Evolutionary conservation across 1,140 invertebrate species (phyloP).

Genomic region (Drosophila murphyi): DNA sequence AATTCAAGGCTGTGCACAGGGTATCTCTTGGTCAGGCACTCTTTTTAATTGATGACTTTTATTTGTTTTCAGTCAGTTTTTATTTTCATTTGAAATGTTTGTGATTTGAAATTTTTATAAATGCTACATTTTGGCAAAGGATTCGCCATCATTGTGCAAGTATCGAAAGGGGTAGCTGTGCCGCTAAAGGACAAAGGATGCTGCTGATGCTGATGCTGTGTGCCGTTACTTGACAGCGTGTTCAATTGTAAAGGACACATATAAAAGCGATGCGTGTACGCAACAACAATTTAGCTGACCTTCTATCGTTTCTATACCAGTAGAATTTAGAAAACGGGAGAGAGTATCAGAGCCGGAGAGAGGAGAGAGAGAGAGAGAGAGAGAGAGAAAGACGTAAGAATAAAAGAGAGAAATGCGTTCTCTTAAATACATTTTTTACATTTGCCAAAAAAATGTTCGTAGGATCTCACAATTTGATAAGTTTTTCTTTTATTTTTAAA

Average conservation of each 20-base stretch:
- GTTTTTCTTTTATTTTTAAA: not conserved
- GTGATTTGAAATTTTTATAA: conserved; percentile 72
- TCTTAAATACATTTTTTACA: conserved; percentile 52
- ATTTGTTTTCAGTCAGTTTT: conserved; percentile 45
- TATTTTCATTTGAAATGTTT: conserved; percentile 71
- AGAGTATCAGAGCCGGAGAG: conserved; percentile 1
- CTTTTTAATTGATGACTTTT: conserved; percentile 37
- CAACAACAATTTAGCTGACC: conserved; percentile 62
- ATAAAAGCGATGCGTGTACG: conserved; percentile 55
- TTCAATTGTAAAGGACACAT: conserved; percentile 69
- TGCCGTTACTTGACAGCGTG: conserved; percentile 51
- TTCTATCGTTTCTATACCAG: conserved; percentile 47
- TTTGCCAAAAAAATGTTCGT: conserved; percentile 25
- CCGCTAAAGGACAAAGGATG: conserved; percentile 54
- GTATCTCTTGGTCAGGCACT: not conserved
- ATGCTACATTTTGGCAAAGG: conserved; percentile 79
- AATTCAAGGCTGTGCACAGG: not conserved
- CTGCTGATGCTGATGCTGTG: conserved; percentile 50
- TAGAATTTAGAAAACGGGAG: conserved; percentile 39
- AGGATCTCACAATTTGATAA: conserved; percentile 16
- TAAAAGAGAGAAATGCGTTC: conserved; percentile 16
- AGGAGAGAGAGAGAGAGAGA: conserved; percentile 13
- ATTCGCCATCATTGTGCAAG: conserved; percentile 30
- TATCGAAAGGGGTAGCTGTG: conserved; percentile 67
- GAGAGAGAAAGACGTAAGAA: not conserved